phyloP scores from a whole-genome alignment of 1,140 invertebrate genomes.

The Wiebesia pumilae region DNA sequence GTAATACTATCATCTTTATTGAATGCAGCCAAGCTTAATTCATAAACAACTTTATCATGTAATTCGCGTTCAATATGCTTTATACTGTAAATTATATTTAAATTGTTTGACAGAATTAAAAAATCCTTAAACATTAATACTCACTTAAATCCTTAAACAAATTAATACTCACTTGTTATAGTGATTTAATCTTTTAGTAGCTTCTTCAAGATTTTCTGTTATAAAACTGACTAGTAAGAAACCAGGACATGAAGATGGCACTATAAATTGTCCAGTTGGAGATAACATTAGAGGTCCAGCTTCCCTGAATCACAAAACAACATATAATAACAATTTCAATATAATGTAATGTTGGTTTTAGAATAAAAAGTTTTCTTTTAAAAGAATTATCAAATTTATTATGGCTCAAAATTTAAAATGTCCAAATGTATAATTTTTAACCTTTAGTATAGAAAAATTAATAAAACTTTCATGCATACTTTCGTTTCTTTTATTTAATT shows the following conservation, averaged over 20 bases:
- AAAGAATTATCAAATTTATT: not conserved
- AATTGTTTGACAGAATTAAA: constrained; percentile 25
- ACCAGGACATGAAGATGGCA: constrained; percentile 91
- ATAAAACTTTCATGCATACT: too few species aligned
- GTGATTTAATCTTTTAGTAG: constrained; percentile 80
- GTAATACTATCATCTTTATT: constrained; percentile 93
- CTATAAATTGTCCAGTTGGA: constrained; percentile 93
- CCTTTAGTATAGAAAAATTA: too few species aligned
- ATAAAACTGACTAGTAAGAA: constrained; percentile 90
- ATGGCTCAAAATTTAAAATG: not conserved
- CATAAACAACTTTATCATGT: constrained; percentile 79
- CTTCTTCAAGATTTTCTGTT: constrained; percentile 84
- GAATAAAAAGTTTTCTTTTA: not conserved
- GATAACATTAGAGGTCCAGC: constrained; percentile 94
- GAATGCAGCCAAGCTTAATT: constrained; percentile 82
- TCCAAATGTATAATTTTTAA: too few species aligned
- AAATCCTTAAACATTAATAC: not conserved
- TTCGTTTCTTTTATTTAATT: too few species aligned
- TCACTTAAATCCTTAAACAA: not conserved
- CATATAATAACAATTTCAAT: not conserved
- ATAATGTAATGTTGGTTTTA: not conserved
- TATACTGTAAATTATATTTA: constrained; percentile 77
- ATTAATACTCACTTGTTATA: constrained; percentile 84
- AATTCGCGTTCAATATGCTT: constrained; percentile 86
- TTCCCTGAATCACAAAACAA: constrained; percentile 77